A percentile compares a stretch with the other conserved stretches of the same genome.
Conservation (phyloP, 2,888 invertebrate genomes). For the Papilio protenor region DNA sequence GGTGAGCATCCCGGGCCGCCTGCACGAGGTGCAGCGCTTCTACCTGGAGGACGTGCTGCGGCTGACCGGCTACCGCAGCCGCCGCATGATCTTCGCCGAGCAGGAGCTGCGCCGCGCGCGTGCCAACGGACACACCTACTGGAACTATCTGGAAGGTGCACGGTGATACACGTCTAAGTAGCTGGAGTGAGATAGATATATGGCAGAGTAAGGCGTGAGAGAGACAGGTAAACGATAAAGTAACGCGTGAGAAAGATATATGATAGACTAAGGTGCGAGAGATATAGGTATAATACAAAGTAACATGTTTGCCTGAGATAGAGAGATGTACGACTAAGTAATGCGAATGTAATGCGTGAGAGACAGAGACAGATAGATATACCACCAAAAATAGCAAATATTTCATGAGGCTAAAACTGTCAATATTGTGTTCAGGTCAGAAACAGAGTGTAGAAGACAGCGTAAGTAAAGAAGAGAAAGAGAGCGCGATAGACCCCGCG, state of each 20-base stretch:
- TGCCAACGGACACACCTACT: constrained; percentile 69
- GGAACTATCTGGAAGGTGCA: constrained; percentile 75
- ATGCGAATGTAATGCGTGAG: too few species aligned
- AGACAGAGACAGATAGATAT: too few species aligned
- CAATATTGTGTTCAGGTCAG: constrained; percentile 55
- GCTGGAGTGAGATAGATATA: background rate
- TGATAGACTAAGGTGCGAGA: too few species aligned
- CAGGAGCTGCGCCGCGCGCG: constrained; percentile 66
- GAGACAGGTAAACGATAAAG: background rate
- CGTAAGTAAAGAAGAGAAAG: constrained; percentile 59
- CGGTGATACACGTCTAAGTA: too few species aligned
- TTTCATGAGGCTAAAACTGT: background rate
- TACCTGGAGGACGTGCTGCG: constrained; percentile 92
- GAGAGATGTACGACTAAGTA: too few species aligned
- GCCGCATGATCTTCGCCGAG: constrained; percentile 76
- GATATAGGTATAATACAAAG: too few species aligned
- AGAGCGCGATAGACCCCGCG: constrained; percentile 64
- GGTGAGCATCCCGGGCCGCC: constrained; percentile 90
- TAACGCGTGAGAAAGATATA: background rate
- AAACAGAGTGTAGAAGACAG: constrained; percentile 58
- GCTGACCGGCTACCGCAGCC: constrained; percentile 82
- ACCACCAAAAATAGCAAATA: too few species aligned
- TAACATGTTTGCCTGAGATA: too few species aligned
- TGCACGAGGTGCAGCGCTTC: constrained; percentile 89
- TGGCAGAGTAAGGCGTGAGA: background rate